Percentiles rank a stretch among this genome's conserved stretches.
phyloP scores from a whole-genome alignment of 1,140 invertebrate species.

The Caenorhabditis brenneri region DNA sequence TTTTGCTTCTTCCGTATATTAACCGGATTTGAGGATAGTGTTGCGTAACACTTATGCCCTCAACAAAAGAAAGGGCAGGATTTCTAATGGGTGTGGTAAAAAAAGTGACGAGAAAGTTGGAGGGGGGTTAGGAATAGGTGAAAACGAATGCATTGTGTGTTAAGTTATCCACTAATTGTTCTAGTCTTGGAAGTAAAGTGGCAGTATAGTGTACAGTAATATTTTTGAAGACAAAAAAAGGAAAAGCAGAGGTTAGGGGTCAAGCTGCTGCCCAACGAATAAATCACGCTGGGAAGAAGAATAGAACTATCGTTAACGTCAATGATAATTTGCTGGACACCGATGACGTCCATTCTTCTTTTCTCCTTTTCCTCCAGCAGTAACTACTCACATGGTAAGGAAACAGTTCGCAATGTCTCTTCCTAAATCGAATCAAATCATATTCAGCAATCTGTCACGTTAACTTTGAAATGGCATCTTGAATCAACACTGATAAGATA shows the following conservation, averaged over 20 bases:
- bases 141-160: slow-evolving; percentile 32
- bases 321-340: slow-evolving; percentile 36
- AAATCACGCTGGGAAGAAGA: slow-evolving; percentile 6
- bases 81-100: slow-evolving; percentile 39
- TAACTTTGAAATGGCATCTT: slow-evolving; percentile 12
- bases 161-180: slow-evolving; percentile 34
- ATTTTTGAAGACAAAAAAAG: background rate
- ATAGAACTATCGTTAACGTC: slow-evolving; percentile 28
- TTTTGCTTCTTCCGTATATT: slow-evolving; percentile 26
- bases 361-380: background rate
- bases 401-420: background rate
- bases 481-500: slow-evolving; percentile 15
- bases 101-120: slow-evolving; percentile 15
- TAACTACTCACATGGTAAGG: background rate
- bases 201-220: slow-evolving; percentile 13
- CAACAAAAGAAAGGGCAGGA: slow-evolving; percentile 36
- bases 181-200: slow-evolving; percentile 4
- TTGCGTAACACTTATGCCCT: slow-evolving; percentile 23
- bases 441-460: slow-evolving; percentile 21
- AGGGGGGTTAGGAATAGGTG: background rate
- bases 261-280: background rate
- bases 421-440: background rate
- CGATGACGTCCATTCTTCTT: background rate
- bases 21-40: slow-evolving; percentile 36
- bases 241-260: background rate